These are phyloP conservation scores for Crocallis elinguaria DNA, from an alignment of 2,888 invertebrate species.

Conservation along the genomic window DNA sequence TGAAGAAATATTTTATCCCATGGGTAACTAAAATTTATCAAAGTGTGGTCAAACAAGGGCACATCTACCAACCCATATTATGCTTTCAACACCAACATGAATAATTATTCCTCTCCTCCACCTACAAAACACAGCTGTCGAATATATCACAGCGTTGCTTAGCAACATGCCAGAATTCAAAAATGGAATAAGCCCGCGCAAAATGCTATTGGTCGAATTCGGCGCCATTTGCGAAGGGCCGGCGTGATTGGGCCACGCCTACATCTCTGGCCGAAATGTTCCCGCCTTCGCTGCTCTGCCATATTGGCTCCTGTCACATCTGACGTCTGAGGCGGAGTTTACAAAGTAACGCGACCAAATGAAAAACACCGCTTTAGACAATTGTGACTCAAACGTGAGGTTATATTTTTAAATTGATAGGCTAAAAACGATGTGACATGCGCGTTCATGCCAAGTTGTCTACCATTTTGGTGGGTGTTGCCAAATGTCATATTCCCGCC, in stretches of 20 bases:
- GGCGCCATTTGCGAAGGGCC: conserved; percentile 82
- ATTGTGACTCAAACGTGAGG: background rate
- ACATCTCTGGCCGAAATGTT: conserved; percentile 54
- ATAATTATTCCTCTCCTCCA: background rate
- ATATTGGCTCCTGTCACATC: conserved; percentile 64
- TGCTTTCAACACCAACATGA: background rate
- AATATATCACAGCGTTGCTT: conserved; percentile 42
- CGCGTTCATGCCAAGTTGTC: conserved; percentile 11
- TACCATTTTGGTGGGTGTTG: conserved; percentile 31
- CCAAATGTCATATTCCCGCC: too few species aligned
- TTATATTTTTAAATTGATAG: conserved; percentile 30
- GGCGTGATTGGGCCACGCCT: conserved; percentile 66
- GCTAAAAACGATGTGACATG: conserved; percentile 16
- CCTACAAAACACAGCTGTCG: conserved; percentile 26
- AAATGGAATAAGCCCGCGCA: conserved; percentile 53
- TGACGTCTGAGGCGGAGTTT: conserved; percentile 57
- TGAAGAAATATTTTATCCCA: background rate
- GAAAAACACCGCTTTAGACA: conserved; percentile 25
- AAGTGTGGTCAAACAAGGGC: background rate
- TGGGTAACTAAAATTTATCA: background rate
- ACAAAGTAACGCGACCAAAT: conserved; percentile 50
- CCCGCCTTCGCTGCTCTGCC: conserved; percentile 65
- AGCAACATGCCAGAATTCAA: conserved; percentile 48
- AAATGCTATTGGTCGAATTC: conserved; percentile 71
- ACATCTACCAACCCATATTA: background rate